phyloP scores from a whole-genome alignment of 2,113 vertebrate species.

The Oenanthe oenanthe region DNA sequence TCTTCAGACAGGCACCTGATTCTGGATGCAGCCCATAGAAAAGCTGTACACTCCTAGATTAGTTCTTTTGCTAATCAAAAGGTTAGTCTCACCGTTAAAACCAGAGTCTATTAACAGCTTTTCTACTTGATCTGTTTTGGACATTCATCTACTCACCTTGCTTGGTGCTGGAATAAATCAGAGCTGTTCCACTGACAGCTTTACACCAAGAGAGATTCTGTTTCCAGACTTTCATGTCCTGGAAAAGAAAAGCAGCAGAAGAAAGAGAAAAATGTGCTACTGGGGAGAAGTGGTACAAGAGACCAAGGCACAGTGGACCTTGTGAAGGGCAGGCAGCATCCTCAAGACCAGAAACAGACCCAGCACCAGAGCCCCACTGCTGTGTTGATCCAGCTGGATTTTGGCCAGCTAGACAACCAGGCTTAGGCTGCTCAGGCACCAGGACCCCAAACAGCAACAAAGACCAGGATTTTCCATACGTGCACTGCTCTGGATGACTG shows the following conservation, averaged over 20 bases:
- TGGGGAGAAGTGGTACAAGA: not conserved
- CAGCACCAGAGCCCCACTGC: not conserved
- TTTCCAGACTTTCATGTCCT: not conserved
- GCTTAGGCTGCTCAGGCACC: not conserved
- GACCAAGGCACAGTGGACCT: not conserved
- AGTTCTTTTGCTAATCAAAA: not conserved
- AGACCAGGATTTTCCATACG: not conserved
- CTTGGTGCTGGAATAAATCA: constrained; percentile 29
- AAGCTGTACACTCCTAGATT: rapidly evolving
- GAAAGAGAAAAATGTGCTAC: not conserved
- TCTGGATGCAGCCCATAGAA: not conserved
- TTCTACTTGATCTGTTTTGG: constrained; percentile 21
- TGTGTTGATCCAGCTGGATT: not conserved
- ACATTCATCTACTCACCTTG: not conserved
- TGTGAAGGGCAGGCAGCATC: not conserved
- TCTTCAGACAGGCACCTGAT: not conserved
- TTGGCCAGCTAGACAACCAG: not conserved
- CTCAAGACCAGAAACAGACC: not conserved
- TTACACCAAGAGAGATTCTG: not conserved
- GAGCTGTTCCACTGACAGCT: not conserved
- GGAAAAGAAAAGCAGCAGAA: not conserved
- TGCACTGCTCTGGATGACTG: not conserved
- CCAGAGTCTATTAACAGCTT: not conserved
- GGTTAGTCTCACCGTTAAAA: not conserved
- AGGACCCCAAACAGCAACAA: not conserved